Conservation (phyloP, 2,888 invertebrate genomes). For the Dromius quadrimaculatus region DNA sequence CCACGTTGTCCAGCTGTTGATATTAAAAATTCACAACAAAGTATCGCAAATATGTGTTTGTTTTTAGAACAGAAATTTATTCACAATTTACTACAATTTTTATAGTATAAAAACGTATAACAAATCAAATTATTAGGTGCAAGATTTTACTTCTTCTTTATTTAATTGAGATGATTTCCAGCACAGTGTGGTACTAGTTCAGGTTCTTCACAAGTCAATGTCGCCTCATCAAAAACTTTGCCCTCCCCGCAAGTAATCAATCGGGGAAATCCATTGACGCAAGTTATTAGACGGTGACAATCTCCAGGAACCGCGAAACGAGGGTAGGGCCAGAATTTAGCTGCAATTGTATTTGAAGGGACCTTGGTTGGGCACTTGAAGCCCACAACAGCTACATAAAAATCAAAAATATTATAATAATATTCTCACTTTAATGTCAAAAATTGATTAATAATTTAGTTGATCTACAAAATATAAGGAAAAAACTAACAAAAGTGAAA, state of each 20-base stretch:
- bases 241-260: constrained; percentile 89
- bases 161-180: constrained; percentile 61
- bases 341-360: constrained; percentile 82
- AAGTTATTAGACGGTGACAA: constrained; percentile 88
- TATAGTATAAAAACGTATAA: constrained; percentile 14
- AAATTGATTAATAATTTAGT: too few species aligned
- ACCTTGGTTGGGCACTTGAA: constrained; percentile 92
- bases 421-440: background rate
- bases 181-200: constrained; percentile 68
- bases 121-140: background rate
- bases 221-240: constrained; percentile 86
- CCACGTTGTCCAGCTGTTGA: background rate
- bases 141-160: too few species aligned
- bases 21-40: background rate
- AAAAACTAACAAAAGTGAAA: too few species aligned
- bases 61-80: constrained; percentile 18
- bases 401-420: background rate
- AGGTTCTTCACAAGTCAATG: constrained; percentile 86
- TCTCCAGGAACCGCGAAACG: constrained; percentile 90
- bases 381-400: constrained; percentile 82
- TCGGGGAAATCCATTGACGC: constrained; percentile 90
- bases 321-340: constrained; percentile 93
- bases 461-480: too few species aligned
- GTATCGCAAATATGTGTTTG: background rate
- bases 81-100: constrained; percentile 13